A percentile compares a stretch with the other conserved stretches of the same genome.
Evolutionary conservation across 2,797 vertebrate species (phyloP).

Genomic region (Peromyscus eremicus): DNA sequence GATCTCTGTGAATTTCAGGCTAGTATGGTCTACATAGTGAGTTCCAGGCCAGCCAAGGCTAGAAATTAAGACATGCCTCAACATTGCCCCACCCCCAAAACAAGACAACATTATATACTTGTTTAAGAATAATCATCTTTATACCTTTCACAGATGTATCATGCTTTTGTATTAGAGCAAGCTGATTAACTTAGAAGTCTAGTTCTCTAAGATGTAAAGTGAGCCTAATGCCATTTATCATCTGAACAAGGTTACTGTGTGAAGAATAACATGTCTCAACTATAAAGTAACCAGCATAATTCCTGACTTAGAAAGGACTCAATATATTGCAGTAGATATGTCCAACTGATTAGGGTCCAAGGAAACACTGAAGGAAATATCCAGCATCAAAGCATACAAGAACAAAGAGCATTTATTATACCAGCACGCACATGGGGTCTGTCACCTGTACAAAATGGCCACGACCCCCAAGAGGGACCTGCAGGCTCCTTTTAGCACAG

Average conservation of each 20-base stretch:
- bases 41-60: neutral
- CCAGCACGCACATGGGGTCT: no score
- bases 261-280: conserved; percentile 14
- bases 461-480: no score
- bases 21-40: neutral
- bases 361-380: no score
- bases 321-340: neutral
- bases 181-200: neutral
- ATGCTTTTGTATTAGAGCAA: neutral
- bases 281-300: neutral
- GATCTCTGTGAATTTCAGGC: neutral
- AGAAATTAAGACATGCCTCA: neutral
- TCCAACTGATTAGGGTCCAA: neutral
- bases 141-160: neutral
- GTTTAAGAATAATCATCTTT: neutral
- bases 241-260: neutral
- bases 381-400: no score
- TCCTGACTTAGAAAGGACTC: neutral
- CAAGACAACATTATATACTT: neutral
- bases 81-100: neutral
- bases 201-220: conserved; percentile 9
- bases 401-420: no score
- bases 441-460: no score
- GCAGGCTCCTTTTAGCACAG: no score
- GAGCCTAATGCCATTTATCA: neutral